phyloP scores from a whole-genome alignment of 2,888 invertebrate species.

The Alsophila aescularia region DNA sequence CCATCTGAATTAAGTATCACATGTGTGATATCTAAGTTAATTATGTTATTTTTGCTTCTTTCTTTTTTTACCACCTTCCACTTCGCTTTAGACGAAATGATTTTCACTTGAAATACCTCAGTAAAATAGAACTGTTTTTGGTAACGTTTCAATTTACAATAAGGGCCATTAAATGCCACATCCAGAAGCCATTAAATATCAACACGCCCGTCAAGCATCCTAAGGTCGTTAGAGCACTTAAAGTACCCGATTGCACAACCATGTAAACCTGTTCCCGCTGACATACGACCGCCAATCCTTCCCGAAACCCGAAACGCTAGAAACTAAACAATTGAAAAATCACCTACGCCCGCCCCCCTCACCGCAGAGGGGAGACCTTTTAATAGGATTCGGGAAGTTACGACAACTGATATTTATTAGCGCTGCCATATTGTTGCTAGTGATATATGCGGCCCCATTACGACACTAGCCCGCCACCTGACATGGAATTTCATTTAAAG shows the following conservation, averaged over 20 bases:
- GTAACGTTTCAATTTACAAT: no score
- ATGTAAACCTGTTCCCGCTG: conserved; percentile 5
- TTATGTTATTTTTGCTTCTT: no score
- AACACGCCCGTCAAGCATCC: neutral
- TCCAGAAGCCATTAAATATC: no score
- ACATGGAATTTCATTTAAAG: conserved; percentile 81
- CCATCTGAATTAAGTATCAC: no score
- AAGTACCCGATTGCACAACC: conserved; percentile 4
- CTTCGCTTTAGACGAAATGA: no score
- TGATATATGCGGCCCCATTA: conserved; percentile 72
- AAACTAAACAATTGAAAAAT: conserved; percentile 47
- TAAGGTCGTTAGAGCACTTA: neutral
- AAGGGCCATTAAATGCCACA: no score
- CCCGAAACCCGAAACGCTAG: conserved; percentile 28
- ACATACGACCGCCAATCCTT: conserved; percentile 29
- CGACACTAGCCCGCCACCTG: conserved; percentile 61
- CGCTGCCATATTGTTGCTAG: conserved; percentile 64
- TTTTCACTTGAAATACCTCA: no score
- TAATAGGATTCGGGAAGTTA: conserved; percentile 59
- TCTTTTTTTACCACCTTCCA: no score
- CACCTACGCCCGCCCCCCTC: conserved; percentile 33
- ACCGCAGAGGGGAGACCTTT: conserved; percentile 36
- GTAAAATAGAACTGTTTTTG: no score
- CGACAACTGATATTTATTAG: conserved; percentile 75
- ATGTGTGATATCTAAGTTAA: no score